Percentiles rank a stretch among this genome's conserved stretches.
phyloP scores from a whole-genome alignment of 2,888 invertebrate genomes.

The Noctua janthina region DNA sequence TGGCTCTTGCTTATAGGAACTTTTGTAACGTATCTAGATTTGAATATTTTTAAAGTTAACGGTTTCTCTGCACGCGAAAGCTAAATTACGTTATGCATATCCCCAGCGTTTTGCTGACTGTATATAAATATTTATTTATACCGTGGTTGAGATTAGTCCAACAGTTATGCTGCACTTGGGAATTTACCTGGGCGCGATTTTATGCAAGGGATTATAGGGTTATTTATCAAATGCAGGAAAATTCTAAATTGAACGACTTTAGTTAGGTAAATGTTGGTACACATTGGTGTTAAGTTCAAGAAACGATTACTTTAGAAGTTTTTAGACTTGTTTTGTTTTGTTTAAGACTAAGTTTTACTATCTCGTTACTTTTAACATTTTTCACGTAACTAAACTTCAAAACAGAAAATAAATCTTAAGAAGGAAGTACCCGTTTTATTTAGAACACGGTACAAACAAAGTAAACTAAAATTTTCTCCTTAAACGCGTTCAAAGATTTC shows the following conservation, averaged over 20 bases:
- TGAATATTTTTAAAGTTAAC: slow-evolving; percentile 67
- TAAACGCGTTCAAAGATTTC: slow-evolving; percentile 63
- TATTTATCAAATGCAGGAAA: slow-evolving; percentile 72
- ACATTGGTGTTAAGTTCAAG: slow-evolving; percentile 12
- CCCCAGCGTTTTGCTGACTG: slow-evolving; percentile 55
- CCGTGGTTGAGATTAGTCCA: slow-evolving; percentile 61
- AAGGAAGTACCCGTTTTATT: slow-evolving; percentile 21
- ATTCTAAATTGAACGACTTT: slow-evolving; percentile 71
- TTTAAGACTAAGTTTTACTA: background rate
- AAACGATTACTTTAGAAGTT: background rate
- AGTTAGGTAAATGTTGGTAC: slow-evolving; percentile 49
- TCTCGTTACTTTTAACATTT: background rate
- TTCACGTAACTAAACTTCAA: background rate
- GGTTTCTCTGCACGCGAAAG: slow-evolving; percentile 65
- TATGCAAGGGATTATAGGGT: slow-evolving; percentile 64
- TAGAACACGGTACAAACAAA: slow-evolving; percentile 43
- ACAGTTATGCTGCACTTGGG: slow-evolving; percentile 51
- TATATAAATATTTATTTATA: slow-evolving; percentile 66
- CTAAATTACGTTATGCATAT: slow-evolving; percentile 66
- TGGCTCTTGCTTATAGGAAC: slow-evolving; percentile 54
- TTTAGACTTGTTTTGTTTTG: background rate
- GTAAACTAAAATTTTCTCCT: slow-evolving; percentile 52
- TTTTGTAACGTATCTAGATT: slow-evolving; percentile 56
- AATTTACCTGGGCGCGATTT: slow-evolving; percentile 66
- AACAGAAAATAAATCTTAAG: slow-evolving; percentile 10